Evolutionary conservation across 2,113 vertebrate species (phyloP).

Genomic region (Hepsetus odoe): DNA sequence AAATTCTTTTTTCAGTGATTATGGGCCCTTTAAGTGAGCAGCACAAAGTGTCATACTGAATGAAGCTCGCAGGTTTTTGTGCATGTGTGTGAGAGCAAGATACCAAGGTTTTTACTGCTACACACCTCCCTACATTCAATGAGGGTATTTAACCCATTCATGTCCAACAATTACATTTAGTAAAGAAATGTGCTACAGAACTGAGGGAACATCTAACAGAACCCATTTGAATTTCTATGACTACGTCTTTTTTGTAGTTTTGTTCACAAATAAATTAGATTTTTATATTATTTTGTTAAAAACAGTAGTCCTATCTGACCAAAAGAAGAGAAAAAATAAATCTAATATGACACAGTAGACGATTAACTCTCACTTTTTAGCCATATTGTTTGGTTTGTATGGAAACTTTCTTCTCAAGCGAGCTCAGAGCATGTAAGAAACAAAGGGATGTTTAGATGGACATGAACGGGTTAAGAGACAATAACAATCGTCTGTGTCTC

Average conservation of each 20-base stretch:
- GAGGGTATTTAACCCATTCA: conserved; percentile 12
- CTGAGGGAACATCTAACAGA: not conserved
- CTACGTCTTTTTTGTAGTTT: too few relatives aligned
- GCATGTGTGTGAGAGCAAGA: conserved; percentile 6
- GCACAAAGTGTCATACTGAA: conserved; percentile 5
- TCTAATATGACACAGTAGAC: too few relatives aligned
- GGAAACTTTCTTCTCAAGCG: too few relatives aligned
- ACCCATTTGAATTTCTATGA: too few relatives aligned
- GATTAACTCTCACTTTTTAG: not conserved
- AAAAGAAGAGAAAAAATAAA: too few relatives aligned
- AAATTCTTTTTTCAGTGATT: too few relatives aligned
- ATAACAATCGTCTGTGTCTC: conserved; percentile 29
- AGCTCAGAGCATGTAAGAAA: not conserved
- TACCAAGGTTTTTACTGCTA: conserved; percentile 28
- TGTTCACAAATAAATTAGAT: too few relatives aligned
- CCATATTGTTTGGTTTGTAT: not conserved
- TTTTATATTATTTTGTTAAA: too few relatives aligned
- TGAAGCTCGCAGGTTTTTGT: conserved; percentile 22
- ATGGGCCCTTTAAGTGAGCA: conserved; percentile 15
- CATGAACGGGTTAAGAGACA: conserved; percentile 1
- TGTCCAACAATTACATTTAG: not conserved
- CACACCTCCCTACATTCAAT: conserved; percentile 35
- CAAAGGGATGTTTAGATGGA: not conserved
- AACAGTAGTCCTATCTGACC: too few relatives aligned
- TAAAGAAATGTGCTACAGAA: not conserved